Conservation (phyloP, 2,113 vertebrate species). For the Petrocephalus zakoni region DNA sequence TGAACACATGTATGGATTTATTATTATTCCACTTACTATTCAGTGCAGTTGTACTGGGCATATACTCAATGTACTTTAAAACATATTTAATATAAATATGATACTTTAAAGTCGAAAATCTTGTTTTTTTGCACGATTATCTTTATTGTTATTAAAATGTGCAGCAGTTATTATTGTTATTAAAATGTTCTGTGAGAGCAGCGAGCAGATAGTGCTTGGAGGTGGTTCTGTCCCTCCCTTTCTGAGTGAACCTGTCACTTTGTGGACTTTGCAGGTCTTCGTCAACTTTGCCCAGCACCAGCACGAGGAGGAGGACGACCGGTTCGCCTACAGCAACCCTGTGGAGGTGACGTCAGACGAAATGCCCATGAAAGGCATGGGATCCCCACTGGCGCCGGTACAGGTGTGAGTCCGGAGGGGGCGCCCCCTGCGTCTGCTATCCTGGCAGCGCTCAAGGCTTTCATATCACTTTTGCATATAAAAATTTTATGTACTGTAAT, state of each 20-base stretch:
- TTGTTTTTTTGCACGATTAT: background rate
- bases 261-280: slow-evolving; percentile 53
- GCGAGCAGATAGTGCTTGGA: background rate
- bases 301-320: slow-evolving; percentile 34
- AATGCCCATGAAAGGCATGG: slow-evolving; percentile 22
- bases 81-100: background rate
- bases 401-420: background rate
- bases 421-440: background rate
- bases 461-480: background rate
- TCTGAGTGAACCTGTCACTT: background rate
- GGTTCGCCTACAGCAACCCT: slow-evolving; percentile 31
- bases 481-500: background rate
- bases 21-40: background rate
- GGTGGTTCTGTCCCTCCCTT: background rate
- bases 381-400: background rate
- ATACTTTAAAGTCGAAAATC: background rate
- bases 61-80: background rate
- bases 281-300: slow-evolving; percentile 60
- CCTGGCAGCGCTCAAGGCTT: background rate
- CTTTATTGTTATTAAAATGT: background rate
- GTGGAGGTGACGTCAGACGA: slow-evolving; percentile 51
- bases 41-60: background rate
- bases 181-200: background rate
- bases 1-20: background rate
- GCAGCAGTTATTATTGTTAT: too few species aligned